Conservation (phyloP, 2,113 vertebrate species). For the Pseudorectes ferrugineus region DNA sequence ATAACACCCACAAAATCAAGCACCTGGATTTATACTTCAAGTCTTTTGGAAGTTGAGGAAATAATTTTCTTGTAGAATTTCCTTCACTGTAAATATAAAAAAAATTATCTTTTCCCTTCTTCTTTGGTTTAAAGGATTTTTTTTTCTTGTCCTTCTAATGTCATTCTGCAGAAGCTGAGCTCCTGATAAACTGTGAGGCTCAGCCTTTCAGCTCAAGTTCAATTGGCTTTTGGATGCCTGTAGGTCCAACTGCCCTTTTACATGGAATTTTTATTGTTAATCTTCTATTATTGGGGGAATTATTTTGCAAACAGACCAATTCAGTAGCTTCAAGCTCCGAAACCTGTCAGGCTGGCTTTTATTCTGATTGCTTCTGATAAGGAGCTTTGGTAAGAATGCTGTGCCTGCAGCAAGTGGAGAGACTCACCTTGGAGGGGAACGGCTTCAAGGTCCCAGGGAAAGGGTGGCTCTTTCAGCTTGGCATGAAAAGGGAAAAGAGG, state of each 20-base stretch:
- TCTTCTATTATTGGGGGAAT: conserved; percentile 35
- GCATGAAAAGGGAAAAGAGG: neutral
- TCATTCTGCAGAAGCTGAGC: neutral
- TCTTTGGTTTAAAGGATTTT: neutral
- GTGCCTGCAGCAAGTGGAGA: conserved; percentile 23
- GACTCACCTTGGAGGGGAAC: conserved; percentile 26
- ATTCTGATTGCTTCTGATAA: conserved; percentile 54
- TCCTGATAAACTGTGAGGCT: neutral
- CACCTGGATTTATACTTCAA: neutral
- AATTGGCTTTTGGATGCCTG: conserved; percentile 18
- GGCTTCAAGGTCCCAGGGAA: conserved; percentile 2
- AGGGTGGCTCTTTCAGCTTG: neutral
- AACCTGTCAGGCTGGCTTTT: conserved; percentile 57
- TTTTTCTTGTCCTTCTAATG: neutral
- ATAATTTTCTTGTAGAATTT: neutral
- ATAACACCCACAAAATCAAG: neutral
- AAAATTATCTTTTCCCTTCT: rapidly evolving
- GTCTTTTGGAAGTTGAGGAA: neutral
- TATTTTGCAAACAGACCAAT: conserved; percentile 53
- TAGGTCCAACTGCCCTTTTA: conserved; percentile 28
- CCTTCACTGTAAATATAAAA: neutral
- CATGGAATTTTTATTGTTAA: conserved; percentile 36
- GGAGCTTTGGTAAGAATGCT: conserved; percentile 41
- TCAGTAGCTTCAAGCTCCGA: conserved; percentile 18
- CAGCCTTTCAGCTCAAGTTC: conserved; percentile 14